Base-by-base conservation (phyloP, 2,113 vertebrate species). In the Cichladusa arquata region DNA sequence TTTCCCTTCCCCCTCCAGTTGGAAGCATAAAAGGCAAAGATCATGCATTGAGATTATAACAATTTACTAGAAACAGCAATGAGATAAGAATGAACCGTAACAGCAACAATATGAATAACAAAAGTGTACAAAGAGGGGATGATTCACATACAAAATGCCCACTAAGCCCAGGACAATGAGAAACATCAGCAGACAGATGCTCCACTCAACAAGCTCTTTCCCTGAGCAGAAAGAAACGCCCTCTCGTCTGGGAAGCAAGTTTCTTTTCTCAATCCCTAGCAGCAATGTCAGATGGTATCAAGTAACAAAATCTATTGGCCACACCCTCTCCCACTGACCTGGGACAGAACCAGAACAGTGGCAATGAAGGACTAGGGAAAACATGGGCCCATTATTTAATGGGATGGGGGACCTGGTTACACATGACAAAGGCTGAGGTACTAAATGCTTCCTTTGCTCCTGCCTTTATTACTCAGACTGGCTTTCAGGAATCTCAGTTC, bases 271-370 rank as follows among this genome's bases (percentile, higher is more conserved):
- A 33, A 33, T 7, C 6, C 11, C 23, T 34, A 12, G 4, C 15
- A 57, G 6, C 3, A 2, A n/a, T 28, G 5, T 50, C 23, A 73
- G 33, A 36, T 36, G 12, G 14, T 14, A n/a, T 20, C 8, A 72
- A 65, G 50, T 17, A 28, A 24, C 44, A 28, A 58, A 72, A 44
- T 28, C 3, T 28, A 4, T 44, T 58, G 10, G 22, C 14, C 26
- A 33, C 2, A 5, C 14, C 3, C 17, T 10, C 8, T 48, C 6
- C 36, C 7, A 7, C 6, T 80, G 8, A 28, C 20, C 14, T 29
- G 12, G 33, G 15, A 19, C 0, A 0, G 44, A 45, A 51, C 10
- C 15, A 45, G 19, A 44, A 6, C 6, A 14, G 44, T 29, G 33
- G 24, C 5, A 20, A 17, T 4, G 51, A 73, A 38, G 66, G 8